Base-by-base conservation (phyloP, 1,140 invertebrate species). In the Drosophila nasuta region DNA sequence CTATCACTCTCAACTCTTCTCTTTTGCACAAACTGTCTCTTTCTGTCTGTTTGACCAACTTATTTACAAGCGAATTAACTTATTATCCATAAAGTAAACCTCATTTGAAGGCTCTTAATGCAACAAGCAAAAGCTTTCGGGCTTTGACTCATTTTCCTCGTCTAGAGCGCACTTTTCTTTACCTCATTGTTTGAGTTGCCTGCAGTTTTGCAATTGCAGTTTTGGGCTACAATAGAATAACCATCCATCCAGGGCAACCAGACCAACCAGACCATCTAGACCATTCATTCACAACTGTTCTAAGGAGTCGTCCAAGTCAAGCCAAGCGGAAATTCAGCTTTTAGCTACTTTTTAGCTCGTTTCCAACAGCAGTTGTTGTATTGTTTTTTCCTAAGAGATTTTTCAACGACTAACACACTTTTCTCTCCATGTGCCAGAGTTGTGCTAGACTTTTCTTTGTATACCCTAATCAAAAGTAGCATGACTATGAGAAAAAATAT, bases 21-120 rank as follows among this genome's bases (percentile, higher is more conserved):
- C 20, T n/a, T 0, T 20, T 38, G 0, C 33, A 4, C 35, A 5
- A 33, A 28, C 20, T 41, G 15, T 28, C 13, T 45, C 33, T 20
- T 11, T 33, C 17, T 66, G 54, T 45, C 67, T 60, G 77, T 89
- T 87, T 87, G 83, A 83, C 85, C 83, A 88, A 89, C 69, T 88
- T 83, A 89, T 89, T 88, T 78, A 89, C 81, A 88, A 88, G 81
- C 83, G 85, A 89, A 88, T 88, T 88, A 88, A 81, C 80, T 77
- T 89, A 88, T 88, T 88, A 88, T 83, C 85, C 83, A 80, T 89
- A 89, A 89, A 89, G 83, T 83, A 89, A 88, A 89, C 85, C 81
- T 78, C 83, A 89, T 87, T 87, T 83, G 67, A 65, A 76, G 75
- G 77, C 66, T 79, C 69, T 83, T 82, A 83, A 77, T 80, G 83